Evolutionary conservation across 2,888 invertebrate genomes (phyloP), one percentile per base, ranked within the genome.

Genomic region (Torymus auratus): DNA sequence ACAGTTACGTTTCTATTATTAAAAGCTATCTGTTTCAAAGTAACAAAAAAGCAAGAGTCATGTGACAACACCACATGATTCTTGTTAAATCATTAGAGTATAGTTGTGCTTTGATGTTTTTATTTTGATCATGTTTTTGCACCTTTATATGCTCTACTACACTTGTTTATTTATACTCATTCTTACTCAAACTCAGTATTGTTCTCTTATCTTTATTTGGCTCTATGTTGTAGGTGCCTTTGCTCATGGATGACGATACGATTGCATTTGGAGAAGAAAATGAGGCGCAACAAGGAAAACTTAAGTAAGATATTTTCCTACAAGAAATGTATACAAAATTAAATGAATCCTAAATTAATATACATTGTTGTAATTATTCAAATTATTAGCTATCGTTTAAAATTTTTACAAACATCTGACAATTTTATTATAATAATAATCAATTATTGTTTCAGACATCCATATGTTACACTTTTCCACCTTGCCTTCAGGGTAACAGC

Each of bases 381-480:
- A 28, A 41, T 61, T 50, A 2, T 20, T 55, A 13, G n/a, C 67
- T 53, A 61, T 15, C 15, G 5, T 13, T 15, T 73, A 52, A 28
- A 2, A 60, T 12, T 50, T 74, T 74, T 20, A 17, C 13, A 61
- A 2, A 62, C 17, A 28, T 3, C n/a, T 55, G 13, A 60, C 53
- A 3, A 65, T 41, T 60, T 71, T 55, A 12, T 68, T 55, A 62
- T 41, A 7, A 7, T 41, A 41, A 41, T 41, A 10, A 41, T 41
- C 41, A 41, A 41, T 41, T 41, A 41, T 41, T 41, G 41, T 83
- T 71, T 12, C 92, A 97, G 97, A 83, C 97, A 98, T 91, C 98
- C 98, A 0, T 95, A 96, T 90, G 97, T 98, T 83, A 97, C 97
- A 55, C 94, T 96, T 89, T 98, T 97, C 91, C 98, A 99, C 91